Base-by-base conservation (phyloP, 2,888 invertebrate genomes). In the Melanotus villosus region DNA sequence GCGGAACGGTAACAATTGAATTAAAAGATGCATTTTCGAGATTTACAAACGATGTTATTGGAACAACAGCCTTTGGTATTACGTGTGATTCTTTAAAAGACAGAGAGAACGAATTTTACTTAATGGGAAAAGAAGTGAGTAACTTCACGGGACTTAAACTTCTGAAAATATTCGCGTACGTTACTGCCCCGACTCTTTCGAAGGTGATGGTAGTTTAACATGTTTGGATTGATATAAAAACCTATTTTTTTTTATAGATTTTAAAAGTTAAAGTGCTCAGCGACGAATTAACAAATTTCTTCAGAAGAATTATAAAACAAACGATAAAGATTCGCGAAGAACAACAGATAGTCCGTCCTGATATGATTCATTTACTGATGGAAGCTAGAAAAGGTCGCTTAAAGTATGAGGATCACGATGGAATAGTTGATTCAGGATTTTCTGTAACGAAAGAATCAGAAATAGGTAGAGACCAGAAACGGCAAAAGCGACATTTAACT, bases 341-440 rank as follows among this genome's bases (percentile, higher is more conserved):
- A 58, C 69, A 75, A n/a, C 52, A 67, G 14, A 74, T 79, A 19
- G 58, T 74, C 5, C 41, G 79, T 43, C 79, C 78, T 3, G 80
- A 80, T 69, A 87, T 89, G 87, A 87, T 89, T 21, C 85, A 89
- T 52, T 74, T 89, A n/a, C 79, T 89, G 1, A 84, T 89, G 83
- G 86, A 88, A 75, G 87, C 88, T 3, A 85, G 85, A 62, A 86
- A 86, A 79, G 85, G 85, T 14, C 30, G 54, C 1, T 10, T 64
- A 14, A 58, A 9, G 12, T 7, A 58, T 16, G 65, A 64, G 6
- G 54, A 65, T 10, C 19, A 18, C 1, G 1, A 9, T 7, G 6
- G 2, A 9, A 7, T 21, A 19, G 47, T 36, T 6, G 63, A 66
- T 59, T 26, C 23, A 7, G 38, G 57, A 14, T 57, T 41, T 36